phyloP scores from a whole-genome alignment of 2,113 vertebrate species.

The Boleophthalmus pectinirostris region DNA sequence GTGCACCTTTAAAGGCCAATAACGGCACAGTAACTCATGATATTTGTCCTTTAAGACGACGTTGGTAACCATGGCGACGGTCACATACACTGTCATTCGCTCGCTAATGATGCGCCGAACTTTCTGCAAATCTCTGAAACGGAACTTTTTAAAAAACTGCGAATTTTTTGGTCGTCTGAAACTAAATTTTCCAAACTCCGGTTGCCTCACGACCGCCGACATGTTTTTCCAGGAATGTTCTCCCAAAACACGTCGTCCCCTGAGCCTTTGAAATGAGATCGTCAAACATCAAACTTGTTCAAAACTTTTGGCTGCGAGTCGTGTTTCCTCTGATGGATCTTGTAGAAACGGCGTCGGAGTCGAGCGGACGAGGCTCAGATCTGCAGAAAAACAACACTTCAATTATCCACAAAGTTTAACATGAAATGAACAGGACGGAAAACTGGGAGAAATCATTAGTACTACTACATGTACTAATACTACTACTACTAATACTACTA shows the following conservation, averaged over 20 bases:
- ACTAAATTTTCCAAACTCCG: not conserved
- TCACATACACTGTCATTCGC: too few relatives aligned
- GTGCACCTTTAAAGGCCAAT: too few relatives aligned
- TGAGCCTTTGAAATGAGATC: not conserved
- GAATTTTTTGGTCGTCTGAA: not conserved
- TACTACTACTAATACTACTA: too few relatives aligned
- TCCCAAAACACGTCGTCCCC: not conserved
- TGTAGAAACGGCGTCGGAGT: not conserved
- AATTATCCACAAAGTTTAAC: not conserved
- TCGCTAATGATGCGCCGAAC: not conserved
- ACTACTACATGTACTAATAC: too few relatives aligned
- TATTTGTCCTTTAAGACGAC: too few relatives aligned
- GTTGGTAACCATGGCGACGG: too few relatives aligned
- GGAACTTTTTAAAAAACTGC: not conserved
- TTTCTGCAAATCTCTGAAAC: not conserved
- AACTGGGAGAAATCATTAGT: not conserved
- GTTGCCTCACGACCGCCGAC: not conserved
- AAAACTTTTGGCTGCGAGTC: not conserved
- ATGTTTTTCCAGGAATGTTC: not conserved
- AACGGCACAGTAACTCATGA: too few relatives aligned
- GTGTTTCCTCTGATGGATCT: not conserved
- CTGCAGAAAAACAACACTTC: not conserved
- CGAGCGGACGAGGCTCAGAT: not conserved
- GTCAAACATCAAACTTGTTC: not conserved
- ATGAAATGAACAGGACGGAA: not conserved